phyloP scores from a whole-genome alignment of 2,888 invertebrate species.

The Junonia oenone region DNA sequence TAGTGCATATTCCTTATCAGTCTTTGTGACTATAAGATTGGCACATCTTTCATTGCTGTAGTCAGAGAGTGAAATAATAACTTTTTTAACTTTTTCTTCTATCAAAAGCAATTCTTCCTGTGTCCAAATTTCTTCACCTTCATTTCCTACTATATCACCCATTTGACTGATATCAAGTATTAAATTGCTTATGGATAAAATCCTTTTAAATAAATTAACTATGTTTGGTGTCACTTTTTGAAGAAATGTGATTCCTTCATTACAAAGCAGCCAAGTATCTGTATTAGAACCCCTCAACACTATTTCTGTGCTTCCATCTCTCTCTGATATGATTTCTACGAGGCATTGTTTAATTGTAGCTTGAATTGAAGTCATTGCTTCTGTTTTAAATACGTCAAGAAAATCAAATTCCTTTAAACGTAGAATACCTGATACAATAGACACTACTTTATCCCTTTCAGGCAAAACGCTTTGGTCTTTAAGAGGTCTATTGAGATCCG shows the following conservation, averaged over 20 bases:
- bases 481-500: constrained; percentile 92
- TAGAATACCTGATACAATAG: constrained; percentile 93
- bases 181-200: constrained; percentile 86
- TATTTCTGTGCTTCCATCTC: constrained; percentile 67
- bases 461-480: constrained; percentile 78
- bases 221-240: constrained; percentile 83
- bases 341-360: constrained; percentile 93
- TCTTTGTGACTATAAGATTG: constrained; percentile 89
- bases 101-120: constrained; percentile 84
- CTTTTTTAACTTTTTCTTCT: constrained; percentile 85
- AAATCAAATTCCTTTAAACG: constrained; percentile 93
- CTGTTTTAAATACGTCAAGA: constrained; percentile 91
- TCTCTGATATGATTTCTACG: constrained; percentile 83
- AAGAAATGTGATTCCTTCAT: constrained; percentile 85
- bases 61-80: constrained; percentile 91
- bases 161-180: constrained; percentile 86
- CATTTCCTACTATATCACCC: constrained; percentile 77
- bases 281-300: constrained; percentile 66
- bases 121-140: constrained; percentile 85
- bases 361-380: constrained; percentile 93
- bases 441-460: constrained; percentile 91
- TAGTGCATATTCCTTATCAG: constrained; percentile 84
- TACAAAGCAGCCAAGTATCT: constrained; percentile 79
- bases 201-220: constrained; percentile 84
- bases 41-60: constrained; percentile 96